phyloP scores from a whole-genome alignment of 2,888 invertebrate genomes.

The Clivina fossor region DNA sequence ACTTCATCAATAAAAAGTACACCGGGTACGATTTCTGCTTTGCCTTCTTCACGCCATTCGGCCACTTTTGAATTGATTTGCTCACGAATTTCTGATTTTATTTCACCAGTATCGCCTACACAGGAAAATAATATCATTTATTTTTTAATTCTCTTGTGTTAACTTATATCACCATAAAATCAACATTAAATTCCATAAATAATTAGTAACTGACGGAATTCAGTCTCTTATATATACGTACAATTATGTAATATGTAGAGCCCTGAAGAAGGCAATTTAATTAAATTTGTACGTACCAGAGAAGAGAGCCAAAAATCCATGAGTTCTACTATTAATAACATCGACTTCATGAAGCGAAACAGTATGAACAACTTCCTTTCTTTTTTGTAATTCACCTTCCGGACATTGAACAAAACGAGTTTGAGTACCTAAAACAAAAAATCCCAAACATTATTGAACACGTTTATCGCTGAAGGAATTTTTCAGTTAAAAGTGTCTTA shows the following conservation, averaged over 20 bases:
- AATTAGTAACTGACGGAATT: no score
- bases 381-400: slow-evolving; percentile 96
- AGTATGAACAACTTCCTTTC: slow-evolving; percentile 96
- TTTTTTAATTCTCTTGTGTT: neutral
- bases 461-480: no score
- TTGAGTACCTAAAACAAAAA: slow-evolving; percentile 59
- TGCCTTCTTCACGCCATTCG: slow-evolving; percentile 99
- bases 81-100: slow-evolving; percentile 95
- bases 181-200: no score
- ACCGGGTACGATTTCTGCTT: slow-evolving; percentile 98
- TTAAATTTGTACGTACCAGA: slow-evolving; percentile 66
- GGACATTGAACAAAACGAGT: slow-evolving; percentile 90
- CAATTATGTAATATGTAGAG: no score
- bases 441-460: no score
- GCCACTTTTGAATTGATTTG: slow-evolving; percentile 92
- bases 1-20: slow-evolving; percentile 93
- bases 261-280: no score
- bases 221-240: no score
- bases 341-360: slow-evolving; percentile 99
- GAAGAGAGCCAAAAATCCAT: slow-evolving; percentile 96
- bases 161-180: no score
- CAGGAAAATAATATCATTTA: neutral
- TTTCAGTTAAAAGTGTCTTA: no score
- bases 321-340: slow-evolving; percentile 97
- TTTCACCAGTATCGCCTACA: slow-evolving; percentile 90